These are phyloP conservation scores for Eleginops maclovinus DNA, from an alignment of 2,113 vertebrate genomes.

Conservation along the genomic window DNA sequence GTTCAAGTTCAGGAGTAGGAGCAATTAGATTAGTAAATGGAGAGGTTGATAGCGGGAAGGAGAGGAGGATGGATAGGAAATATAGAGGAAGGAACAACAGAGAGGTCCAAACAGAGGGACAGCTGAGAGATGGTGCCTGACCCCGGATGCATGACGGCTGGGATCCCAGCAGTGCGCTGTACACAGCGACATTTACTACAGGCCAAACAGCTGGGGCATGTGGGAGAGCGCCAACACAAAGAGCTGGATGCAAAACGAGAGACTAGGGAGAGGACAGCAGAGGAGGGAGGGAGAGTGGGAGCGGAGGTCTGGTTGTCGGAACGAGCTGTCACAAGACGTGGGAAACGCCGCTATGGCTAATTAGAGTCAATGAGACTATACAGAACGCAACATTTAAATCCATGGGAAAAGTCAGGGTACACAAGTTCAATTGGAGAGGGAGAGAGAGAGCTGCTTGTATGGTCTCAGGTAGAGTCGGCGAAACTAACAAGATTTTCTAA, in stretches of 20 bases:
- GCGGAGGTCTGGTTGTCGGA: constrained; percentile 52
- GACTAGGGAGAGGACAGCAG: background rate
- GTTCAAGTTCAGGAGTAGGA: constrained; percentile 39
- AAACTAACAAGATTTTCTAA: background rate
- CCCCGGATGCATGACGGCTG: constrained; percentile 31
- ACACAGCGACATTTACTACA: constrained; percentile 66
- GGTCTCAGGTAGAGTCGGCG: background rate
- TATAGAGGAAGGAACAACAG: background rate
- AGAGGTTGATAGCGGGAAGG: background rate
- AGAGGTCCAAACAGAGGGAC: constrained; percentile 2
- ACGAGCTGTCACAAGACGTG: constrained; percentile 66
- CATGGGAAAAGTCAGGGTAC: constrained; percentile 62
- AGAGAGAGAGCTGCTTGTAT: background rate
- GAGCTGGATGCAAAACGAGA: constrained; percentile 43
- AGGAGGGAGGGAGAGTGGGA: background rate
- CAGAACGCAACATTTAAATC: constrained; percentile 29
- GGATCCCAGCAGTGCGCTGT: constrained; percentile 36
- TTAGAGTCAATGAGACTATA: constrained; percentile 65
- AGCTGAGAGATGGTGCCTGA: constrained; percentile 6
- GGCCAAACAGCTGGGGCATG: constrained; percentile 73
- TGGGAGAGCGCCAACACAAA: constrained; percentile 61
- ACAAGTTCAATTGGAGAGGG: constrained; percentile 44
- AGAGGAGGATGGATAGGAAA: constrained; percentile 5
- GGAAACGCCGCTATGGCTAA: constrained; percentile 63
- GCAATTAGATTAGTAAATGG: constrained; percentile 41